Base-by-base conservation (phyloP, 2,797 vertebrate species). In the Etheostoma perlongum region DNA sequence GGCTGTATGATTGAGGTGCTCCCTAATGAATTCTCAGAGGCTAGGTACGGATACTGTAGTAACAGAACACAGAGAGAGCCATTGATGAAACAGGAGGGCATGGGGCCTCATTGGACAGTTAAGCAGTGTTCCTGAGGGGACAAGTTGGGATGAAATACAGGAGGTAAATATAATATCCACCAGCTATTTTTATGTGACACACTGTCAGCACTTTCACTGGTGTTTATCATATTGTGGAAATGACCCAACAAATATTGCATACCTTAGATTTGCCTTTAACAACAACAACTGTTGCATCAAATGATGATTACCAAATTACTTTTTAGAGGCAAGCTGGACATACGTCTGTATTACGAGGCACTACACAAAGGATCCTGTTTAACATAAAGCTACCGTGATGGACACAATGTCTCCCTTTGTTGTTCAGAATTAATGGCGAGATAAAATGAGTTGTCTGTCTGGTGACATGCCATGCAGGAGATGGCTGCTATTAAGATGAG, bases 21-120 rank as follows among this genome's bases (percentile, higher is more conserved):
- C 78, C 67, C 77, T 92, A 85, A 93, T 92, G 81, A 88, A 86
- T 90, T 88, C 81, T 86, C 83, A 71, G 76, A 83, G 84, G 79
- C 88, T 74, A 70, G 75, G 72, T 71, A 78, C 86, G 83, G 76
- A 82, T 84, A 70, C 49, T 46, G 59, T 83, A 81, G 67, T 80
- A 87, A 82, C 75, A 62, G 68, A 70, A 76, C 53, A 68, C 72
- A 72, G 79, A 79, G 73, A 58, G 78, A 84, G 71, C 74, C 67
- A 64, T 81, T 83, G 80, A 70, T 87, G 80, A 86, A 90, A 84
- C 76, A 69, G 72, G 66, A 64, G 63, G 62, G 78, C 49, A 48
- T 40, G 19, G 30, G 67, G 77, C 27, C 76, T 86, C 65, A 46
- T 30, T 79, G 72, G 73, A 74, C 74, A 76, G 61, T 58, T 60